Conservation (phyloP, 2,113 vertebrate genomes). For the Sphaerodactylus townsendi region DNA sequence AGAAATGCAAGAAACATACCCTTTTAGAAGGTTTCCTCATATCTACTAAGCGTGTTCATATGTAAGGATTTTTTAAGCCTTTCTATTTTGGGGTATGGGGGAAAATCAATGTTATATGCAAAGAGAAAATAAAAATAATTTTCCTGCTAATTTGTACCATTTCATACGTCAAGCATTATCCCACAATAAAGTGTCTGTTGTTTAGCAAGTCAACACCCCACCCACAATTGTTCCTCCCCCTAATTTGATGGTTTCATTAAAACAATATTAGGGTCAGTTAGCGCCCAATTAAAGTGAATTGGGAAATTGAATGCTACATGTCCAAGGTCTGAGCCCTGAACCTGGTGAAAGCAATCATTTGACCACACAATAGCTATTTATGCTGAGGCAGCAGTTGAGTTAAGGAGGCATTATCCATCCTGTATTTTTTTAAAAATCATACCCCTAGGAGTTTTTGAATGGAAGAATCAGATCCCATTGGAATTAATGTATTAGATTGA, state of each 20-base stretch:
- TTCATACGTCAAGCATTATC: neutral
- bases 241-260: neutral
- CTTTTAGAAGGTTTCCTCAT: neutral
- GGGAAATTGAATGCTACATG: neutral
- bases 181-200: neutral
- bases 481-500: neutral
- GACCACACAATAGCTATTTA: neutral
- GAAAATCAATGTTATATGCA: too few species aligned
- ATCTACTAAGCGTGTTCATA: neutral
- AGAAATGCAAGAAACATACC: conserved; percentile 17
- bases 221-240: neutral
- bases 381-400: neutral
- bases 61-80: neutral
- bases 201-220: neutral
- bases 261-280: neutral
- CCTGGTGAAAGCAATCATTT: neutral
- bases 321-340: neutral
- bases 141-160: neutral
- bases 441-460: neutral
- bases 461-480: neutral
- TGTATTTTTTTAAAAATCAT: neutral
- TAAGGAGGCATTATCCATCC: neutral
- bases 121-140: neutral
- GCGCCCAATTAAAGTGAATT: neutral
- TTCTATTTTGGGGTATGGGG: too few species aligned